Evolutionary conservation across 2,797 vertebrate genomes (phyloP).

Genomic region (Notolabrus celidotus): DNA sequence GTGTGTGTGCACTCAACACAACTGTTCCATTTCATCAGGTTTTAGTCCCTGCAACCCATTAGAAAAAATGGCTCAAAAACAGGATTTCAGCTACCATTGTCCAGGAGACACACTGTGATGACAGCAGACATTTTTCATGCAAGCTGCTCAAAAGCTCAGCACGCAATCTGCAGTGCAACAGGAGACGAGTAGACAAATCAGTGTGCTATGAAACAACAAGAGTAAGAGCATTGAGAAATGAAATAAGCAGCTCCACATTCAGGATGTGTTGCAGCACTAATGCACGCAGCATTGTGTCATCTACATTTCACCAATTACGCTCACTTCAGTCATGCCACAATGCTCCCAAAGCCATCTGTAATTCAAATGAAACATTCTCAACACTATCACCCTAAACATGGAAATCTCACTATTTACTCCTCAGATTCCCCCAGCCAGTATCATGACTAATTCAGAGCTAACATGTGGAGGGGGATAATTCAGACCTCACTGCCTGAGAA

Average conservation of each 20-base stretch:
- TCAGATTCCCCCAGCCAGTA: slow-evolving; percentile 58
- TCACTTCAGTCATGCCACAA: slow-evolving; percentile 70
- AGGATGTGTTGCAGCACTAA: slow-evolving; percentile 70
- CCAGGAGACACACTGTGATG: slow-evolving; percentile 70
- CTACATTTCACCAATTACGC: slow-evolving; percentile 76
- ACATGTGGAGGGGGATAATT: slow-evolving; percentile 71
- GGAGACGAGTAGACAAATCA: slow-evolving; percentile 66
- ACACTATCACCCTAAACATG: slow-evolving; percentile 55
- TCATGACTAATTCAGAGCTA: slow-evolving; percentile 64
- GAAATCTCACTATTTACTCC: slow-evolving; percentile 68
- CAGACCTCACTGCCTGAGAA: slow-evolving; percentile 56
- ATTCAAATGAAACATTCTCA: slow-evolving; percentile 75
- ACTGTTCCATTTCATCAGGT: slow-evolving; percentile 80
- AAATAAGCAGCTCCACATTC: slow-evolving; percentile 69
- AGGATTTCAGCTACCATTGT: slow-evolving; percentile 73
- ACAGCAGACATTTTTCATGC: slow-evolving; percentile 75
- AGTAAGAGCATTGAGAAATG: slow-evolving; percentile 58
- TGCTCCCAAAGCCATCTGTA: slow-evolving; percentile 72
- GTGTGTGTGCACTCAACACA: slow-evolving; percentile 55
- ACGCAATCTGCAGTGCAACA: slow-evolving; percentile 69
- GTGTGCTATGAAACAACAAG: slow-evolving; percentile 58
- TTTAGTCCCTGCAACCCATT: slow-evolving; percentile 71
- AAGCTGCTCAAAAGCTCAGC: slow-evolving; percentile 63
- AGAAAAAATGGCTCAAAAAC: slow-evolving; percentile 65
- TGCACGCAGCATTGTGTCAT: slow-evolving; percentile 67